Percentiles rank a stretch among this genome's conserved stretches.
These are phyloP conservation scores for Daboia siamensis DNA, from an alignment of 2,113 vertebrate genomes.

Conservation along the genomic window DNA sequence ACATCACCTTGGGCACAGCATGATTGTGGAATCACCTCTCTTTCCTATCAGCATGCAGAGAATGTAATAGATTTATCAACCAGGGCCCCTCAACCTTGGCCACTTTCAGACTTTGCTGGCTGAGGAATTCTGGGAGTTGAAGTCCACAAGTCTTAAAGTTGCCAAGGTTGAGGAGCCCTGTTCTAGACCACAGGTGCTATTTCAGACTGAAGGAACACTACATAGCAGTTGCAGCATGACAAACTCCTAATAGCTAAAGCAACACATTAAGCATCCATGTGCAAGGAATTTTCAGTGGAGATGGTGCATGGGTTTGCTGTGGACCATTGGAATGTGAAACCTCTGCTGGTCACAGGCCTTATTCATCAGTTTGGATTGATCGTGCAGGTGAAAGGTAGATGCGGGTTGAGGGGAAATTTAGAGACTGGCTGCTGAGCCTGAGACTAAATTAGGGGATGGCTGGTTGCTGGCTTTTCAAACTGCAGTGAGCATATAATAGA, in stretches of 20 bases:
- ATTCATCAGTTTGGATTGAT: not conserved
- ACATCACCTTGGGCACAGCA: not conserved
- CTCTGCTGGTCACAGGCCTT: not conserved
- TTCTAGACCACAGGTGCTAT: not conserved
- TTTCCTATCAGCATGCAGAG: not conserved
- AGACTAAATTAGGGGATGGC: not conserved
- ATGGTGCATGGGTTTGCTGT: not conserved
- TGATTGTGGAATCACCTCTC: not conserved
- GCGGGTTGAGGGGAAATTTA: not conserved
- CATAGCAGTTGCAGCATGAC: not conserved
- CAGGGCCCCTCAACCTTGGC: no score
- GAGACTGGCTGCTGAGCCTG: not conserved
- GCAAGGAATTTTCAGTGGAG: not conserved
- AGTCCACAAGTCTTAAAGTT: no score
- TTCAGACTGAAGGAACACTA: not conserved
- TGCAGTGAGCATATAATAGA: not conserved
- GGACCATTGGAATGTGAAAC: not conserved
- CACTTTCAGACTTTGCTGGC: no score
- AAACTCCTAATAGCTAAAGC: not conserved
- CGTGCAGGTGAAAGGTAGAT: not conserved
- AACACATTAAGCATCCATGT: not conserved
- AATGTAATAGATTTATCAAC: not conserved
- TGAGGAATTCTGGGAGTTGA: no score
- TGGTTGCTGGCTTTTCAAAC: not conserved
- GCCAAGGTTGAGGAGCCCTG: no score